Base-by-base conservation (phyloP, 1,140 invertebrate species). In the Daktulosphaira vitifoliae region DNA sequence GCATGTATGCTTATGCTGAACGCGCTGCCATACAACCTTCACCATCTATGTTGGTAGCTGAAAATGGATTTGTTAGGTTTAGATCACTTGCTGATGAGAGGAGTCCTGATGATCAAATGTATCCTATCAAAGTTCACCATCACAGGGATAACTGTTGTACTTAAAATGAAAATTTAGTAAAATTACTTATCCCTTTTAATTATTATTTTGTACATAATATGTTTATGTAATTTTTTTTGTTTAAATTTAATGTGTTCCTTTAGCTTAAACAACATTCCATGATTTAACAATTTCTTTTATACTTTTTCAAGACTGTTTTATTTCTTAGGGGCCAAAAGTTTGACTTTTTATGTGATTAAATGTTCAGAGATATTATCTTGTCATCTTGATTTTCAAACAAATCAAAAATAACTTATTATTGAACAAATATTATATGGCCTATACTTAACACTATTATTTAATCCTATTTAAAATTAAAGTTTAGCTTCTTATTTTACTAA, bases 31-130 rank as follows among this genome's bases (percentile, higher is more conserved):
- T 70, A 20, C 71, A 69, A 25, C 68, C 70, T 23, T 73, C 73
- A 22, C 72, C 73, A 23, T 84, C 80, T 64, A 90, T 90, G 87
- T 76, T 91, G 46, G 87, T 90, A 5, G 87, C 87, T 67, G 89
- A 92, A 70, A 86, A 89, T 69, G 88, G 89, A 1, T 90, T 91
- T 72, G 83, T 90, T 2, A 78, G 89, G 54, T 91, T 90, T 76
- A 79, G 87, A 29, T 82, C 82, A 11, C 71, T 85, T 53, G 84
- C 84, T 38, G 82, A 72, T 65, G 69, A 62, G 46, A 38, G 56
- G 7, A 62, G 46, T 33, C 26, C 56, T 46, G 56, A 62, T 46
- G 56, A 62, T 46, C 56, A 62, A 16, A 62, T 62, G 9, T 62
- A 62, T 62, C 56, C 56, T 7, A 62, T 62, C 42, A 62, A 62